Evolutionary conservation across 2,888 invertebrate species (phyloP).

Genomic region (Cephus spinipes): DNA sequence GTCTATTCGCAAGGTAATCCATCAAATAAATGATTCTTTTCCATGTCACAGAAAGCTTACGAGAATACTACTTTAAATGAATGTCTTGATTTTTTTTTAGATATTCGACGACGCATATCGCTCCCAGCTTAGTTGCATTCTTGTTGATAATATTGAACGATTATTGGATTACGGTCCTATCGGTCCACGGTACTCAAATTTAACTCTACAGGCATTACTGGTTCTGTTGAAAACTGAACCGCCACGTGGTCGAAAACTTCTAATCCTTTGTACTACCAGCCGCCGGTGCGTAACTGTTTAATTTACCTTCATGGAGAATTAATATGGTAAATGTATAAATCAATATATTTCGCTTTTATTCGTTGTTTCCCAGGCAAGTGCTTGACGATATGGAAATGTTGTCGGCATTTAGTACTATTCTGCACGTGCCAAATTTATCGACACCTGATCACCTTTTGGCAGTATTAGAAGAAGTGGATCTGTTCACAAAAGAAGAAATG

Average conservation of each 20-base stretch:
- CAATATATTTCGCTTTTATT: neutral
- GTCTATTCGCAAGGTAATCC: conserved; percentile 86
- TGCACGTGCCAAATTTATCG: conserved; percentile 93
- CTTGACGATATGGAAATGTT: conserved; percentile 96
- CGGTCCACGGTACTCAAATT: conserved; percentile 97
- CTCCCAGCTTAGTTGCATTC: conserved; percentile 93
- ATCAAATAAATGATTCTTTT: conserved; percentile 69
- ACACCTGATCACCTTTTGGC: conserved; percentile 85
- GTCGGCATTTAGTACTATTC: conserved; percentile 89
- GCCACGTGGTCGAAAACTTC: conserved; percentile 90
- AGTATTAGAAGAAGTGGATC: conserved; percentile 84
- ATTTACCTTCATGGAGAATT: neutral
- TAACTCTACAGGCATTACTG: conserved; percentile 94
- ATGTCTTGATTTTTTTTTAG: conserved; percentile 71
- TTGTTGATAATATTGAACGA: conserved; percentile 98
- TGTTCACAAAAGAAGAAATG: conserved; percentile 79
- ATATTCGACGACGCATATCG: conserved; percentile 99
- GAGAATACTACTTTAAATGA: neutral
- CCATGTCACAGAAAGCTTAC: neutral
- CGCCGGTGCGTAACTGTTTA: conserved; percentile 73
- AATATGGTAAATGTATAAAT: neutral
- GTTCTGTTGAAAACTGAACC: conserved; percentile 96
- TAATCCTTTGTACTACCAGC: conserved; percentile 95
- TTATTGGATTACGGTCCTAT: conserved; percentile 97
- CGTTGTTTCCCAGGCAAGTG: conserved; percentile 78